Conservation (phyloP, 2,888 invertebrate genomes). For the Acanthococcus lagerstroemiae region DNA sequence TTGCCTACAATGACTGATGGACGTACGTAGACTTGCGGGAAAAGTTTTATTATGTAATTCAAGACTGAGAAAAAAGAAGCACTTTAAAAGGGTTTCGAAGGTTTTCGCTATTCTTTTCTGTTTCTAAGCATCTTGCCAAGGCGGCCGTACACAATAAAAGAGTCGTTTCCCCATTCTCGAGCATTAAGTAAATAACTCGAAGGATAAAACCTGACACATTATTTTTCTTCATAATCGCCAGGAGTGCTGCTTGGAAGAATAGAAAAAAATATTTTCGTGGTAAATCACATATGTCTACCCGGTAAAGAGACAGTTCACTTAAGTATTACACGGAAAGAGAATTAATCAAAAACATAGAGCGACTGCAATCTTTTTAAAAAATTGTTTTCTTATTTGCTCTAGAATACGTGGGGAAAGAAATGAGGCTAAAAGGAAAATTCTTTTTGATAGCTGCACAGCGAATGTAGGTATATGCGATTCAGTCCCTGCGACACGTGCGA, state of each 20-base stretch:
- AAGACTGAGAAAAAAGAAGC: conserved; percentile 6
- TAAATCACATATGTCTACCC: conserved; percentile 27
- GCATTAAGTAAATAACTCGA: conserved; percentile 29
- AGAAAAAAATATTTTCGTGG: conserved; percentile 27
- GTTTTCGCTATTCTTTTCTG: conserved; percentile 12
- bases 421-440: too few relatives aligned
- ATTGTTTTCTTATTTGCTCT: neutral
- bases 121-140: too few relatives aligned
- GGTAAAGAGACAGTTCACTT: conserved; percentile 28
- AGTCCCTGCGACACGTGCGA: too few relatives aligned
- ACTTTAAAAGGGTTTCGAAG: conserved; percentile 16
- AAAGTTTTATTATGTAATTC: conserved; percentile 29
- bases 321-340: conserved; percentile 18
- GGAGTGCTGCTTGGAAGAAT: conserved; percentile 18
- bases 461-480: too few relatives aligned
- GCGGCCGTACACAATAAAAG: conserved; percentile 18
- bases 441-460: too few relatives aligned
- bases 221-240: conserved; percentile 29
- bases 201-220: conserved; percentile 30
- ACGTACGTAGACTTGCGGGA: conserved; percentile 4
- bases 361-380: conserved; percentile 11
- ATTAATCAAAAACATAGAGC: conserved; percentile 23
- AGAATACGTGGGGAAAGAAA: too few relatives aligned
- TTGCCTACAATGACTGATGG: conserved; percentile 19
- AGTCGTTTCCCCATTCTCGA: conserved; percentile 26